Evolutionary conservation across 2,797 vertebrate species (phyloP), one percentile per base, ranked within the genome.

Genomic region (Salmo trutta): DNA sequence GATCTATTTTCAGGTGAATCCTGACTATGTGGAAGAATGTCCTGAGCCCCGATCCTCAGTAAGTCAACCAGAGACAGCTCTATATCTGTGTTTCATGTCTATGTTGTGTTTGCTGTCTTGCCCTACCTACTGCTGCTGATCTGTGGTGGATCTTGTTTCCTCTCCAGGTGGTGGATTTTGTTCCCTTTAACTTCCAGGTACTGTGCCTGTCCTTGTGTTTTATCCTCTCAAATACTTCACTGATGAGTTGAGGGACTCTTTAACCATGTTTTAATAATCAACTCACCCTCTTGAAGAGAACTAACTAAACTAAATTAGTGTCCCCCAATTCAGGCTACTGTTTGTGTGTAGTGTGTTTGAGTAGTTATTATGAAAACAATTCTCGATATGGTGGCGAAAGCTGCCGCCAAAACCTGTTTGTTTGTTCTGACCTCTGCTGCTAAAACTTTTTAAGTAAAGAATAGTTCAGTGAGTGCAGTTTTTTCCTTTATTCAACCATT

Each of bases 161-260:
- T 74, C 81, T 92, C 24, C 62, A 95, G 94, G 91, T 93, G 88
- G 93, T 91, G 84, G 94, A 95, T 91, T 95, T 94, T 88, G 90
- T 93, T 77, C 93, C 93, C 74, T 95, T 95, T 91, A 95, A 95
- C 90, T 95, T 95, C 82, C 93, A 95, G 94, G 94, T 95, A 94
- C 84, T 81, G 66, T 84, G 51, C 62, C 52, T 53, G 24, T 27
- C 15, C 36, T 53, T 6, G 21, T 67, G 59, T 51, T 52, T 36
- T 27, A 31, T 74, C 21, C 51, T 56, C 36, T n/a, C 64, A 47
- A 41, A 70, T n/a, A 70, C n/a, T 33, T 75, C 8, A 12, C 21
- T 47, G 33, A n/a, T 41, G 68, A 70, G 19, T 70, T 41, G 68
- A 21, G 68, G 8, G n/a, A 51, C 12, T 41, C 3, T n/a, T 41